A percentile compares a stretch with the other conserved stretches of the same genome.
Conservation (phyloP, 2,888 invertebrate species). For the Ecliptopera silaceata region DNA sequence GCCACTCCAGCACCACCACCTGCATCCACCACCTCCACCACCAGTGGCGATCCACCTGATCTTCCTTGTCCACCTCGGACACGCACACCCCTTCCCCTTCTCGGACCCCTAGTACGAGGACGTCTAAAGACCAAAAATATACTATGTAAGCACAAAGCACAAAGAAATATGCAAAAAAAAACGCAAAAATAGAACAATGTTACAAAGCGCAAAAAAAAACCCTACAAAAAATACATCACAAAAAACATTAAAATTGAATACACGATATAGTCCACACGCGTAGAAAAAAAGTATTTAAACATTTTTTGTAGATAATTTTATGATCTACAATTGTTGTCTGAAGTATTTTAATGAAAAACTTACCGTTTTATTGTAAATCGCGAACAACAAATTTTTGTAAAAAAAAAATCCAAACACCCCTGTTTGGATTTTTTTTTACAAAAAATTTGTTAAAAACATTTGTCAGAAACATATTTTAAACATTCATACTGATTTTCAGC, state of each 20-base stretch:
- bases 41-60: slow-evolving; percentile 5
- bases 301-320: slow-evolving; percentile 1
- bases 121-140: slow-evolving; percentile 7
- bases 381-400: background rate
- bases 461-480: too few species aligned
- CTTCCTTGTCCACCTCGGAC: slow-evolving; percentile 10
- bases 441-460: too few species aligned
- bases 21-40: slow-evolving; percentile 3
- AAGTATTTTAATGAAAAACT: slow-evolving; percentile 3
- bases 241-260: slow-evolving; percentile 11
- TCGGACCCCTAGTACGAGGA: slow-evolving; percentile 4
- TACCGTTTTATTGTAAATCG: slow-evolving; percentile 7
- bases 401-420: too few species aligned
- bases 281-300: slow-evolving; percentile 6
- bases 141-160: background rate
- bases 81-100: slow-evolving; percentile 9
- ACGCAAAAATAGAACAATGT: slow-evolving; percentile 8
- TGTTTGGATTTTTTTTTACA: too few species aligned
- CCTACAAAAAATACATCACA: slow-evolving; percentile 8
- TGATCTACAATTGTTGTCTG: slow-evolving; percentile 3
- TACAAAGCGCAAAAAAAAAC: slow-evolving; percentile 7
- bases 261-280: slow-evolving; percentile 6
- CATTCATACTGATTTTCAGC: too few species aligned
- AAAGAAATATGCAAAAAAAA: slow-evolving; percentile 10
- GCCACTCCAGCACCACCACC: slow-evolving; percentile 1